Percentiles rank a stretch among this genome's conserved stretches.
These are phyloP conservation scores for Tylochromis polylepis DNA, from an alignment of 2,113 vertebrate species.

Conservation along the genomic window DNA sequence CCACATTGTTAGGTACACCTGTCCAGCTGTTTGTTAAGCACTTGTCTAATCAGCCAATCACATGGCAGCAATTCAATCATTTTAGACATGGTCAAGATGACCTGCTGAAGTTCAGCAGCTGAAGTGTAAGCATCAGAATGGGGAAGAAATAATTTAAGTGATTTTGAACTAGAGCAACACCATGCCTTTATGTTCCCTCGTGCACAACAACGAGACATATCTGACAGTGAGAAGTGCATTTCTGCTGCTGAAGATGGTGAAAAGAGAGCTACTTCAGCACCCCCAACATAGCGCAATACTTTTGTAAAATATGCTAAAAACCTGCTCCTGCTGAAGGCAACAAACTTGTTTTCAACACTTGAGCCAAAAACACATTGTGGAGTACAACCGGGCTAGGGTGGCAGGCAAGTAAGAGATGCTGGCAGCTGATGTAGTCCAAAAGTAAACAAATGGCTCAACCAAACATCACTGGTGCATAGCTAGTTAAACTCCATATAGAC, in stretches of 20 bases:
- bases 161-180: background rate
- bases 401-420: background rate
- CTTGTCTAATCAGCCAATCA: background rate
- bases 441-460: background rate
- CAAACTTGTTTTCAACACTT: background rate
- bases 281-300: background rate
- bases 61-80: background rate
- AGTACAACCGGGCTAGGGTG: background rate
- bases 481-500: background rate
- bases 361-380: background rate
- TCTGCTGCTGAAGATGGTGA: background rate
- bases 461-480: background rate
- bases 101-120: background rate
- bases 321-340: background rate
- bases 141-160: too few species aligned
- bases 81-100: background rate
- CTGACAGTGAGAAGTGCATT: background rate
- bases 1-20: background rate
- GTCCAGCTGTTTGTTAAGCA: background rate
- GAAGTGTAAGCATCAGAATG: too few species aligned
- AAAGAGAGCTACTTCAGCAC: rapidly evolving
- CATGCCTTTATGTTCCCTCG: background rate
- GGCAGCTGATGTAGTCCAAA: background rate
- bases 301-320: background rate
- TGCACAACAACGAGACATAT: background rate